Evolutionary conservation across 2,888 invertebrate species (phyloP).

Genomic region (Bombylius discolor): DNA sequence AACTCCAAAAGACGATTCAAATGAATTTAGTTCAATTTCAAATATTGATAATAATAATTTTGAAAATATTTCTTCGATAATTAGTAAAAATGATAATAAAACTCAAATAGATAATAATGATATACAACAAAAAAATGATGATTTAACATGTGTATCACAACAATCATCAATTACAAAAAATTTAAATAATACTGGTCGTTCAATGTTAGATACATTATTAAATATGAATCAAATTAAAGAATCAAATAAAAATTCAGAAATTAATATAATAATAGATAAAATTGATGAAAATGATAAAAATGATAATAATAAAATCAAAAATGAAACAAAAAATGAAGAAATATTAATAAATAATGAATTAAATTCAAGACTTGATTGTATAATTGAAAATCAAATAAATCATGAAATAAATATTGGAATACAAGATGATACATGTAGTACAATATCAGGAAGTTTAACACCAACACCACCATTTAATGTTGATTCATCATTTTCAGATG

Average conservation of each 20-base stretch:
- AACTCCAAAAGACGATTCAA: background rate
- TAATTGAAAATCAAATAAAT: background rate
- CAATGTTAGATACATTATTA: conserved; percentile 12
- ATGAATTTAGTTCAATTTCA: background rate
- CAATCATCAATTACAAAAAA: background rate
- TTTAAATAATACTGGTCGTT: conserved; percentile 5
- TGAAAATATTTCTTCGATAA: too few relatives aligned
- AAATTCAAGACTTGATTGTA: background rate
- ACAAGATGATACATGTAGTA: background rate
- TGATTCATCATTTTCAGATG: background rate
- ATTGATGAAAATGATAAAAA: background rate
- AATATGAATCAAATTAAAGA: background rate
- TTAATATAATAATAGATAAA: background rate
- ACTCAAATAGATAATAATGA: too few relatives aligned
- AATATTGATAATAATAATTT: background rate
- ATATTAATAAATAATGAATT: background rate
- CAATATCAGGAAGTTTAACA: background rate
- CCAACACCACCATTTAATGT: background rate
- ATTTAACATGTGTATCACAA: background rate
- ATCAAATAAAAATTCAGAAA: background rate
- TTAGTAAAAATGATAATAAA: too few relatives aligned
- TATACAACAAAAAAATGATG: too few relatives aligned
- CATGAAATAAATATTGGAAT: background rate
- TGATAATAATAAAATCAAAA: background rate
- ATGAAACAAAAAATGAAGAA: background rate